Base-by-base conservation (phyloP, 2,888 invertebrate genomes). In the Synergus itoensis region DNA sequence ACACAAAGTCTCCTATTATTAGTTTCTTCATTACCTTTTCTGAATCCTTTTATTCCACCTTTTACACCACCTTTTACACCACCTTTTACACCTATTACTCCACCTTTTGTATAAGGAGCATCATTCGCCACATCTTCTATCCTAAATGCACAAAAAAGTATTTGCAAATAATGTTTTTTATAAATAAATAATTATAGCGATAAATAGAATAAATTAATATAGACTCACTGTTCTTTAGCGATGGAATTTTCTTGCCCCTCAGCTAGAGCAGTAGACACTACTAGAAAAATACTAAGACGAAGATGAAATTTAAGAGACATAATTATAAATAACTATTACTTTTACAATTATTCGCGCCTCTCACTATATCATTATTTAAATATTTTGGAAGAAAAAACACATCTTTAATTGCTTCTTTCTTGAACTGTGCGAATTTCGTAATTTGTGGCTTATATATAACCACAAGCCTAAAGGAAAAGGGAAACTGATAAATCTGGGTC, bases 401-500 rank as follows among this genome's bases (percentile, higher is more conserved):
- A 40, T n/a, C 16, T n/a, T 18, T 41, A 41, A 41, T 48, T 4
- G 28, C 28, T 48, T 28, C 14, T 9, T 48, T 16, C 14, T 28
- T 8, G 11, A 18, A 69, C 45, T 48, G 12, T 69, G 48, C 14
- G 16, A 69, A 48, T 14, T 48, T 9, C 28, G 9, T 69, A 69
- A 69, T 48, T 28, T 14, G 28, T 28, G 12, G 14, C 48, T 21
- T 28, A 48, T 43, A 79, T 80, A 80, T 78, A 48, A 45, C 57
- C 28, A 65, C 77, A 64, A 77, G 73, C 82, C 28, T 77, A 76
- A 85, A 89, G 90, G 90, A 90, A 90, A 69, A 48, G 84, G 87
- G 84, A 81, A 81, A 81, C 82, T 81, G 89, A 89, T 89, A 87
- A 84, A 83, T 78, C 76, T 83, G 77, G 82, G 79, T 85, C 82